phyloP scores from a whole-genome alignment of 2,888 invertebrate genomes.

The Junonia oenone region DNA sequence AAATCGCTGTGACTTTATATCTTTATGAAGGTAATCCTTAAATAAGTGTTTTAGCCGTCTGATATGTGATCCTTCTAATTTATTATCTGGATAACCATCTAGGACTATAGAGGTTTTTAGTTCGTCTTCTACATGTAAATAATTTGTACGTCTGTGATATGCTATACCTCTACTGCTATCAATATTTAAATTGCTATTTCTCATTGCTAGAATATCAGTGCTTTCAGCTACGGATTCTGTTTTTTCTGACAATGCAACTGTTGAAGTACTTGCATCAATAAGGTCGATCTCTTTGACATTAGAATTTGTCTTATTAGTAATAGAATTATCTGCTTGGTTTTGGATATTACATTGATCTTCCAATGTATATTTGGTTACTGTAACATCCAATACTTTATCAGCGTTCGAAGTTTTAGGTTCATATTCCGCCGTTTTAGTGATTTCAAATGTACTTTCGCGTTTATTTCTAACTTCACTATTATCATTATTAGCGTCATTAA shows the following conservation, averaged over 20 bases:
- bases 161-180: slow-evolving; percentile 67
- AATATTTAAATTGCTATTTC: slow-evolving; percentile 55
- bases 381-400: background rate
- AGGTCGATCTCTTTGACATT: slow-evolving; percentile 30
- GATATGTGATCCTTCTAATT: slow-evolving; percentile 64
- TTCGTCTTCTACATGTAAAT: slow-evolving; percentile 62
- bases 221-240: slow-evolving; percentile 54
- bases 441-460: slow-evolving; percentile 17
- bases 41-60: slow-evolving; percentile 60
- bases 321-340: slow-evolving; percentile 1
- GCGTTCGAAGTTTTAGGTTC: background rate
- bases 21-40: slow-evolving; percentile 64
- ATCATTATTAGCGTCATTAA: slow-evolving; percentile 20
- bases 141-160: slow-evolving; percentile 66
- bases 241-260: slow-evolving; percentile 48
- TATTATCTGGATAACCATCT: slow-evolving; percentile 63
- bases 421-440: slow-evolving; percentile 5
- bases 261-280: slow-evolving; percentile 44
- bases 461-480: slow-evolving; percentile 9
- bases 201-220: slow-evolving; percentile 46
- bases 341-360: background rate
- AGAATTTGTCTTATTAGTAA: slow-evolving; percentile 29
- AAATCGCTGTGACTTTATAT: slow-evolving; percentile 61
- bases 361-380: background rate
- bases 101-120: slow-evolving; percentile 63